A percentile compares a stretch with the other conserved stretches of the same genome.
Evolutionary conservation across 30 jellyfish, hydroid and myxozoan genomes (phyloP).

Genomic region (Hydractinia symbiolongicarpus): DNA sequence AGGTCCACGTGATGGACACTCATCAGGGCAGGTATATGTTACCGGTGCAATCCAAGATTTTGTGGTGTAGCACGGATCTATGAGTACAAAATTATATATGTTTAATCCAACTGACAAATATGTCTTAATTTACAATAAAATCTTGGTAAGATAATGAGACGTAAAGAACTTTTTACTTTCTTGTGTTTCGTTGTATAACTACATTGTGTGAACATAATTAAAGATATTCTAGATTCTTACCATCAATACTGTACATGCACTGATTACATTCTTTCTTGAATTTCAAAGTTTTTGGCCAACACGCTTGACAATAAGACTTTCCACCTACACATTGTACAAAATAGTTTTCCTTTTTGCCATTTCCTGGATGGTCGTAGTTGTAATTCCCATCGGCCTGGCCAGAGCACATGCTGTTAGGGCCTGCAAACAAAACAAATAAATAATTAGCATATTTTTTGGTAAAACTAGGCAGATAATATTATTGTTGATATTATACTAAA

Average conservation of each 20-base stretch:
- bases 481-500: too few species aligned
- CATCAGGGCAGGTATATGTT: conserved; percentile 22
- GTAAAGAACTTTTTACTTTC: too few species aligned
- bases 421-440: background rate
- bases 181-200: background rate
- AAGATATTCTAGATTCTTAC: background rate
- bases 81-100: background rate
- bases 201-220: background rate
- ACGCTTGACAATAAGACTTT: conserved; percentile 21
- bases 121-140: too few species aligned
- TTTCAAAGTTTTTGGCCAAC: conserved; percentile 25
- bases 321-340: conserved; percentile 29
- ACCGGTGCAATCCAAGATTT: conserved; percentile 20
- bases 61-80: conserved; percentile 33
- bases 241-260: conserved; percentile 4
- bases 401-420: conserved; percentile 19
- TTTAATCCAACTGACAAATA: background rate
- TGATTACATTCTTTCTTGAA: conserved; percentile 22
- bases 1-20: conserved; percentile 33
- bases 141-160: too few species aligned
- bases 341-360: background rate
- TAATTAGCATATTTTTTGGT: too few species aligned
- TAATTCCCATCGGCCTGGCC: conserved; percentile 21
- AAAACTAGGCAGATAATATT: too few species aligned
- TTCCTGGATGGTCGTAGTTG: background rate